Evolutionary conservation across 1,140 invertebrate species (phyloP).

Genomic region (Drosophila trapezifrons): DNA sequence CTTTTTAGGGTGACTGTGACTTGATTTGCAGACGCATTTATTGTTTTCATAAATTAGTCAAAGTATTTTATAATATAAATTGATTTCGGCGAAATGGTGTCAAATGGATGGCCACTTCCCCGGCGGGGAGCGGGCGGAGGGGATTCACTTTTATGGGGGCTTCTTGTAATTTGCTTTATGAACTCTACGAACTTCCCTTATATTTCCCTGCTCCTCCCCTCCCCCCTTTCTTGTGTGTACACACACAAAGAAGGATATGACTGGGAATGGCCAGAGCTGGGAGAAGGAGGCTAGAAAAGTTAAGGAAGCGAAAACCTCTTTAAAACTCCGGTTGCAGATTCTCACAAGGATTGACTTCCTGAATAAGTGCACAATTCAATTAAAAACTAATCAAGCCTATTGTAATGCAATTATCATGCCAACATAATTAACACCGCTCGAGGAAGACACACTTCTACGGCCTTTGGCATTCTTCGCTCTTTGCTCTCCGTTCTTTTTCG

Average conservation of each 20-base stretch:
- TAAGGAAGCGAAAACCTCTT: conserved; percentile 33
- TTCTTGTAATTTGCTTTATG: conserved; percentile 76
- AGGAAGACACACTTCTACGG: conserved; percentile 21
- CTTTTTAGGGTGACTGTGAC: conserved; percentile 66
- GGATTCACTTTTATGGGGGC: conserved; percentile 61
- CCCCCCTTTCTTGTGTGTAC: conserved; percentile 1
- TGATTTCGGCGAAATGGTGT: conserved; percentile 68
- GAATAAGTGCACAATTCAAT: conserved; percentile 74
- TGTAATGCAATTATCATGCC: conserved; percentile 80
- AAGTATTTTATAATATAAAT: conserved; percentile 79
- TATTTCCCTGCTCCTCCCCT: conserved; percentile 1
- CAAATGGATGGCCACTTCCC: conserved; percentile 29
- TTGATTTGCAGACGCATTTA: conserved; percentile 76
- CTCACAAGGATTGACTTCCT: conserved; percentile 31
- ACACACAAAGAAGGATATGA: neutral
- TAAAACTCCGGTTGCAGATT: conserved; percentile 46
- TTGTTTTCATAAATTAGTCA: conserved; percentile 81
- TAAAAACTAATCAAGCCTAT: conserved; percentile 83
- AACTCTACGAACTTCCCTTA: conserved; percentile 65
- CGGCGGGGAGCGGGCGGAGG: neutral
- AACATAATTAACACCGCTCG: conserved; percentile 75
- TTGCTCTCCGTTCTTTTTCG: conserved; percentile 38
- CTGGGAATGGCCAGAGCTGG: conserved; percentile 3
- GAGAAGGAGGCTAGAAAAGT: neutral
- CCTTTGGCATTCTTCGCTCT: conserved; percentile 43